Evolutionary conservation across 2,113 vertebrate species (phyloP).

Genomic region (Ardeotis arabs): DNA sequence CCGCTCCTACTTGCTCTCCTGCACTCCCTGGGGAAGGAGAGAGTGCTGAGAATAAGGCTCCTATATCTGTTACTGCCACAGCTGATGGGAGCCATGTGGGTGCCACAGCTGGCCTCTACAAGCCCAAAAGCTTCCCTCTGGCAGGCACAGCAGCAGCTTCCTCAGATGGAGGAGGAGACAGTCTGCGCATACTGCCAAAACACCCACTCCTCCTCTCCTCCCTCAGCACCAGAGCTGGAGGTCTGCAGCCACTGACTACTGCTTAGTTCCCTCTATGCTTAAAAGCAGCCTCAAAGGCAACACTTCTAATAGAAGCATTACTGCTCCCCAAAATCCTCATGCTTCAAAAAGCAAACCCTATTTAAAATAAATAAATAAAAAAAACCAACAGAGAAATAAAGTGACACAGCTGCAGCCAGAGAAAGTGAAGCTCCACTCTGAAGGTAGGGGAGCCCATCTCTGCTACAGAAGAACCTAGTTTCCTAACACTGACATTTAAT

Average conservation of each 20-base stretch:
- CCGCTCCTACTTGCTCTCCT: background rate
- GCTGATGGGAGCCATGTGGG: background rate
- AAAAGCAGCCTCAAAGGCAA: background rate
- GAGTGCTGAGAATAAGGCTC: background rate
- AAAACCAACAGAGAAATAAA: background rate
- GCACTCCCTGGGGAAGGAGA: background rate
- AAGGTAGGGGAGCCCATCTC: background rate
- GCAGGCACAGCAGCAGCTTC: background rate
- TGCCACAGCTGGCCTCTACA: background rate
- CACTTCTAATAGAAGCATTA: conserved; percentile 8
- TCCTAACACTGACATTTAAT: background rate
- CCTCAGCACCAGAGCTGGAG: background rate
- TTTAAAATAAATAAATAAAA: background rate
- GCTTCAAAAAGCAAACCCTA: conserved; percentile 2
- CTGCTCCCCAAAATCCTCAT: background rate
- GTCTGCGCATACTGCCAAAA: background rate
- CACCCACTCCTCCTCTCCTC: background rate
- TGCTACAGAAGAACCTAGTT: background rate
- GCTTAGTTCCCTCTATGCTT: background rate
- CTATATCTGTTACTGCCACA: background rate
- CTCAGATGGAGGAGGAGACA: background rate
- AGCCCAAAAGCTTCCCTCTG: background rate
- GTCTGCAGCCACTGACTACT: background rate
- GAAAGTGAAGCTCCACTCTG: background rate
- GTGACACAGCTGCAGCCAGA: background rate